A percentile compares a stretch with the other conserved stretches of the same genome.
phyloP scores from a whole-genome alignment of 2,888 invertebrate species.

The Drosophila paramelanica region DNA sequence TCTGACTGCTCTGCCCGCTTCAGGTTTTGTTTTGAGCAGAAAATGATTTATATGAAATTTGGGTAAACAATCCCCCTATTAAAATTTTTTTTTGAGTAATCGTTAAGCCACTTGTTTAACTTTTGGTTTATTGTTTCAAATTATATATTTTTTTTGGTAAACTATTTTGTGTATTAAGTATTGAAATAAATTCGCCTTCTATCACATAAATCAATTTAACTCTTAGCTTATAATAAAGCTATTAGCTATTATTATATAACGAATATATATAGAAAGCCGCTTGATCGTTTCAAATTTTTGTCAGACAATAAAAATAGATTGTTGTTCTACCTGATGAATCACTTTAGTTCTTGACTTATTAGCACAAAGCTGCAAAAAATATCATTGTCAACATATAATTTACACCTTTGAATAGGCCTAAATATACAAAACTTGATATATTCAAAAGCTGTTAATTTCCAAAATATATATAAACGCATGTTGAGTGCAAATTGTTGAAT shows the following conservation, averaged over 20 bases:
- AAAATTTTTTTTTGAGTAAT: conserved; percentile 17
- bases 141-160: background rate
- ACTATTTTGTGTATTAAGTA: no score
- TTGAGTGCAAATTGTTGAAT: background rate
- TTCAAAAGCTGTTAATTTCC: conserved; percentile 7
- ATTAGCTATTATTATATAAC: no score
- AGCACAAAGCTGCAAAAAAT: conserved; percentile 10
- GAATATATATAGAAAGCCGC: background rate
- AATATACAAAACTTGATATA: conserved; percentile 14
- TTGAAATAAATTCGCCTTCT: no score
- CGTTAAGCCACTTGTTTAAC: conserved; percentile 31
- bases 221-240: background rate
- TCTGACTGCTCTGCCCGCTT: conserved; percentile 3
- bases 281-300: conserved; percentile 1
- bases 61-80: background rate
- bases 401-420: conserved; percentile 9
- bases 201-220: background rate
- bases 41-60: background rate
- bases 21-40: background rate
- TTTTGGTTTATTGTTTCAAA: conserved; percentile 5
- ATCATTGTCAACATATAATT: conserved; percentile 27
- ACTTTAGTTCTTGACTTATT: conserved; percentile 37
- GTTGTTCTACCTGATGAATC: conserved; percentile 16
- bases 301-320: background rate
- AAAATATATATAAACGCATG: background rate